These are phyloP conservation scores for Acanthurus leucopareius DNA, from an alignment of 2,797 vertebrate genomes.

Conservation along the genomic window DNA sequence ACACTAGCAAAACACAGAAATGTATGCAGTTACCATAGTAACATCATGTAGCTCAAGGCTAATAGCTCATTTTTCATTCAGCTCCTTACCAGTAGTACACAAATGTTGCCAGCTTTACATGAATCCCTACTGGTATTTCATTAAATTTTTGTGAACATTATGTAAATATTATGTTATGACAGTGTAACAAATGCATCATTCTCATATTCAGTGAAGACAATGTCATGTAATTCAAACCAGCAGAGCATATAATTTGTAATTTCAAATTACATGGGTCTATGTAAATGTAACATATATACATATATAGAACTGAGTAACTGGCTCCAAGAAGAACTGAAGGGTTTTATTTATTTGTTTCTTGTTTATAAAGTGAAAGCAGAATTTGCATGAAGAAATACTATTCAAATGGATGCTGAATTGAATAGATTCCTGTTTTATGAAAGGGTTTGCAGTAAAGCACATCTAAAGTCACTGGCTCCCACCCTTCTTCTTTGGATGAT, in stretches of 20 bases:
- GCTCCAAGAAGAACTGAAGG: no score
- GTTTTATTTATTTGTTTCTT: not conserved
- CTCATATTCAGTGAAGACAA: not conserved
- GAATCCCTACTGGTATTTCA: not conserved
- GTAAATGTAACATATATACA: not conserved
- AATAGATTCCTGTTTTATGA: no score
- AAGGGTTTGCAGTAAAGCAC: no score
- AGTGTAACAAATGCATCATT: not conserved
- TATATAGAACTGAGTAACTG: no score
- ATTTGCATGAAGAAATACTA: not conserved
- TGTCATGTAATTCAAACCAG: not conserved
- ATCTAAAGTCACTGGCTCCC: no score
- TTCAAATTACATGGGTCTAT: not conserved
- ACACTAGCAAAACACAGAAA: not conserved
- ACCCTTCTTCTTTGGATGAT: no score
- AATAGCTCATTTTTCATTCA: not conserved
- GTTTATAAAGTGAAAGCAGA: not conserved
- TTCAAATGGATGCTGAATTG: no score
- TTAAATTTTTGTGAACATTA: no score
- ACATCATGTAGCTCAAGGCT: not conserved
- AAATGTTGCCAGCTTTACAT: not conserved
- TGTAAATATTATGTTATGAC: not conserved
- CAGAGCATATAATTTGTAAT: not conserved
- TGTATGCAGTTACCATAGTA: constrained; percentile 3
- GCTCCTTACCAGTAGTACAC: not conserved